Evolutionary conservation across 2,113 vertebrate species (phyloP).

Genomic region (Phrynosoma blainvillii): DNA sequence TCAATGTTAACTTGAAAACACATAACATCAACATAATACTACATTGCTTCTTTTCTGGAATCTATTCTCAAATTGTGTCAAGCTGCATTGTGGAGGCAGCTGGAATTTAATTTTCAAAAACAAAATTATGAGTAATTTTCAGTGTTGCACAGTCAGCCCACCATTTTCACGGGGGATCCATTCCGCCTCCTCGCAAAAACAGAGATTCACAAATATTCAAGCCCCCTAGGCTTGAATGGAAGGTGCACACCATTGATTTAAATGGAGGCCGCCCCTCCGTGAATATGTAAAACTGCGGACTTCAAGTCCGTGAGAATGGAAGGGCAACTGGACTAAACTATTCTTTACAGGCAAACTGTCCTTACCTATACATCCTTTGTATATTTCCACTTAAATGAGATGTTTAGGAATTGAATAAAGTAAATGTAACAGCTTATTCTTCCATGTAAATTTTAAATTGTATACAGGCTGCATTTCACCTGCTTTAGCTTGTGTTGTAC

Average conservation of each 20-base stretch:
- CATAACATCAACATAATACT: no score
- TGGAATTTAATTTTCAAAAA: not conserved
- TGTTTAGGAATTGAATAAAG: not conserved
- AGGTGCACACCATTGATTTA: no score
- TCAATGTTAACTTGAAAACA: no score
- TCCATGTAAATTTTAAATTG: not conserved
- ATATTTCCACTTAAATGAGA: not conserved
- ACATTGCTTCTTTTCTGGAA: not conserved
- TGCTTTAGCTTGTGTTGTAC: not conserved
- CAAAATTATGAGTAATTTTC: not conserved
- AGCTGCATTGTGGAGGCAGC: not conserved
- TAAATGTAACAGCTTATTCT: not conserved
- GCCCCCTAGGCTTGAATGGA: no score
- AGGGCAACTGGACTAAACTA: no score
- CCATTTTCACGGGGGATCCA: no score
- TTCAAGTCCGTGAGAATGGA: no score
- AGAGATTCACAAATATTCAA: no score
- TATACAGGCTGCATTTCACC: no score
- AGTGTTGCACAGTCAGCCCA: not conserved
- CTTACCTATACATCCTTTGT: not conserved
- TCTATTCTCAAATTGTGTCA: not conserved
- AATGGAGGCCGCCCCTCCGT: no score
- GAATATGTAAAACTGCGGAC: no score
- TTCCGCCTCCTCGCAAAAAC: no score
- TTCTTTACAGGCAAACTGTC: not conserved